Evolutionary conservation across 2,888 invertebrate species (phyloP).

Genomic region (Odontomyia ornata): DNA sequence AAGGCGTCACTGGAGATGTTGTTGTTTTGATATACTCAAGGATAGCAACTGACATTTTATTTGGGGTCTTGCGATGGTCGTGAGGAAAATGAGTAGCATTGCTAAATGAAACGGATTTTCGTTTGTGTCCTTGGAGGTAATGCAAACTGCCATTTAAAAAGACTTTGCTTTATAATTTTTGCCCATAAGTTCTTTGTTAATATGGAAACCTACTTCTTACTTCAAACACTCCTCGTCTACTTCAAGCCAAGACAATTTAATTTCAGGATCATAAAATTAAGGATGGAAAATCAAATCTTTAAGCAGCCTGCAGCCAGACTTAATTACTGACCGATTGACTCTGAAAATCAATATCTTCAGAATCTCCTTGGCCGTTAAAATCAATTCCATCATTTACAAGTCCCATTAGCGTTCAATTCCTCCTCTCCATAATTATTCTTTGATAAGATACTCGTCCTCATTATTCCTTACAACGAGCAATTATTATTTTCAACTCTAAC

Average conservation of each 20-base stretch:
- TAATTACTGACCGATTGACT: no score
- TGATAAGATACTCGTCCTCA: neutral
- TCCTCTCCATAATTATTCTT: no score
- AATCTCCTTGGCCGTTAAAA: no score
- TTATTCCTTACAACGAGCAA: slow-evolving; percentile 18
- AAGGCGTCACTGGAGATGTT: slow-evolving; percentile 16
- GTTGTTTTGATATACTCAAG: neutral
- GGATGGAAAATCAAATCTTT: no score
- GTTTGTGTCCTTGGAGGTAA: slow-evolving; percentile 16
- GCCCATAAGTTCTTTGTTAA: neutral
- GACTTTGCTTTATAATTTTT: neutral
- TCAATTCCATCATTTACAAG: no score
- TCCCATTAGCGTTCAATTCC: no score
- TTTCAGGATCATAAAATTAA: no score
- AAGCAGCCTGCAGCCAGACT: no score
- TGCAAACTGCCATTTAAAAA: slow-evolving; percentile 31
- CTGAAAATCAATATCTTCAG: no score
- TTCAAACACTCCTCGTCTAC: no score
- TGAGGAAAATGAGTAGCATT: neutral
- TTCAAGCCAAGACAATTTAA: no score
- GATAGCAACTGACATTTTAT: neutral
- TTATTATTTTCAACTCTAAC: slow-evolving; percentile 23
- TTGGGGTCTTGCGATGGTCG: neutral
- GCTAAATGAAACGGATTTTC: neutral
- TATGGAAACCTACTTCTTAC: no score